These are phyloP conservation scores for Copidosoma floridanum DNA, from an alignment of 1,140 invertebrate genomes.

Conservation along the genomic window DNA sequence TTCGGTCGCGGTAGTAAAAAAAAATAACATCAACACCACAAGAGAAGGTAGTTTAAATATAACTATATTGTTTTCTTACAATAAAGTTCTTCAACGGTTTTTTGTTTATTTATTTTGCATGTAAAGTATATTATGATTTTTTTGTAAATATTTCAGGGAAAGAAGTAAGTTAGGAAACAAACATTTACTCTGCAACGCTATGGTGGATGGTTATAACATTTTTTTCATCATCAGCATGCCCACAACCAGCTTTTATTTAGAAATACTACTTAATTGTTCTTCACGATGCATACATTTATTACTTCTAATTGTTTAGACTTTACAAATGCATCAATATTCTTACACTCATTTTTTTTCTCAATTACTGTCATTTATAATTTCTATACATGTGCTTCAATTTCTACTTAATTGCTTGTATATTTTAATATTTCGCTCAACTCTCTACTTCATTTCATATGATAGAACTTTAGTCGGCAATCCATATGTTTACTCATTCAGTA, in stretches of 20 bases:
- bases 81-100: no score
- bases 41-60: no score
- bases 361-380: not conserved
- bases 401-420: no score
- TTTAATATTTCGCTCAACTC: no score
- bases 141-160: conserved; percentile 53
- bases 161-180: conserved; percentile 49
- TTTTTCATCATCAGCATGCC: conserved; percentile 49
- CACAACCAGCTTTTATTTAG: conserved; percentile 12
- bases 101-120: no score
- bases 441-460: conserved; percentile 14
- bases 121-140: conserved; percentile 43
- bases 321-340: conserved; percentile 2
- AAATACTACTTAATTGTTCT: not conserved
- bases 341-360: conserved; percentile 1
- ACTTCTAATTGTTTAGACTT: not conserved
- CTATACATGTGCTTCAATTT: no score
- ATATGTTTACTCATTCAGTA: no score
- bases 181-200: conserved; percentile 46
- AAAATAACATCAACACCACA: no score
- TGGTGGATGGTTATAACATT: conserved; percentile 38
- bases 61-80: no score
- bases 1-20: no score
- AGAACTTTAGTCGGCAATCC: conserved; percentile 27
- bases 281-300: not conserved